Percentiles rank a stretch among this genome's conserved stretches.
Conservation (phyloP, 2,113 vertebrate species). For the Rhynchopsitta pachyrhyncha region DNA sequence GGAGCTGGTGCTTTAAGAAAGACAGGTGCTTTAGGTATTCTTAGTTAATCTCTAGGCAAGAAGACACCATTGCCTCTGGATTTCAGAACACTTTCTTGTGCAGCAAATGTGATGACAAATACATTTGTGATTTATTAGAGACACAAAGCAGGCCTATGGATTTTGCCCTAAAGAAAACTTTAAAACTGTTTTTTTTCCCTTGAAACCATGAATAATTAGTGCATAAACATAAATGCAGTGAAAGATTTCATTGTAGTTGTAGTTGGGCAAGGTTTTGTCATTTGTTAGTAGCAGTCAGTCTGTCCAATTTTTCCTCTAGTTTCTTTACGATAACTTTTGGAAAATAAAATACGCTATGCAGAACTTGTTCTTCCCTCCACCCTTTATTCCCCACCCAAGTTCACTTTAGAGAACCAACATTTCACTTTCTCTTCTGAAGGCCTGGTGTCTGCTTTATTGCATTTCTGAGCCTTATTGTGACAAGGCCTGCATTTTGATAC, state of each 20-base stretch:
- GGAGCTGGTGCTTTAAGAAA: not conserved
- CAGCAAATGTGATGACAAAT: not conserved
- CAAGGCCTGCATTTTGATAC: conserved; percentile 10
- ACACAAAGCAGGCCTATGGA: not conserved
- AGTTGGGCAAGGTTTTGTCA: not conserved
- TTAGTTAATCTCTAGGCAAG: not conserved
- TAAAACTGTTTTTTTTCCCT: not conserved
- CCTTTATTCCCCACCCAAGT: not conserved
- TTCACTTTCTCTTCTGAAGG: not conserved
- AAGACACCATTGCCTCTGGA: not conserved
- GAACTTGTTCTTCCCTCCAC: not conserved
- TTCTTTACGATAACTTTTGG: not conserved
- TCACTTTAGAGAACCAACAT: not conserved
- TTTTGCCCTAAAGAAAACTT: not conserved
- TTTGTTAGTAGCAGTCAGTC: not conserved
- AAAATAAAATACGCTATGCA: not conserved
- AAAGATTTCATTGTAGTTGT: not conserved
- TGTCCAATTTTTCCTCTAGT: not conserved
- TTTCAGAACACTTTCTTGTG: not conserved
- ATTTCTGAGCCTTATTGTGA: conserved; percentile 2
- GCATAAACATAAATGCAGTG: not conserved
- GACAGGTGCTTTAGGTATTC: not conserved
- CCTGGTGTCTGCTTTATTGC: not conserved
- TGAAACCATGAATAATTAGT: not conserved
- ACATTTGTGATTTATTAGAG: not conserved